Conservation (phyloP, 2,113 vertebrate species). For the human region DNA sequence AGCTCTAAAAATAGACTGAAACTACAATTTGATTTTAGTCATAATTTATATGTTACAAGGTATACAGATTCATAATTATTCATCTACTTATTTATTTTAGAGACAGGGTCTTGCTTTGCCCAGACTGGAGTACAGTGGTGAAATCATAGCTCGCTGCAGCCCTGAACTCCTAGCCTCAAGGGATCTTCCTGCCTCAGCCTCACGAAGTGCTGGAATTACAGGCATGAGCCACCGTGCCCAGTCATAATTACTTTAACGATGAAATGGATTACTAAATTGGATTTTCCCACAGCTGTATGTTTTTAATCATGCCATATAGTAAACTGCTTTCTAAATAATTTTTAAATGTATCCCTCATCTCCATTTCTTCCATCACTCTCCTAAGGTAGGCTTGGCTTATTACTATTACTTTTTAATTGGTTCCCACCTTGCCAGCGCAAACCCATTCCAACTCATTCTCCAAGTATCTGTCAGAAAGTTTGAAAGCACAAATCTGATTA, state of each 20-base stretch:
- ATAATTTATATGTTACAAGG: neutral
- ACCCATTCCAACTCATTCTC: neutral
- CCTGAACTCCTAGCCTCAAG: too few relatives aligned
- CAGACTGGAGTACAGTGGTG: too few relatives aligned
- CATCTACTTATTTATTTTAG: too few relatives aligned
- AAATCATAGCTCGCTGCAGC: too few relatives aligned
- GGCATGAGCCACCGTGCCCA: too few relatives aligned
- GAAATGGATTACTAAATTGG: neutral
- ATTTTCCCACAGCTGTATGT: neutral
- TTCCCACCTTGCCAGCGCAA: neutral
- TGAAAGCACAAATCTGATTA: neutral
- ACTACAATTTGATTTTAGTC: neutral
- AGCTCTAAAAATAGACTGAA: neutral
- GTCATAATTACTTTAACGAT: neutral
- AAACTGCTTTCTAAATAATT: neutral
- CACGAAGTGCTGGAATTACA: too few relatives aligned
- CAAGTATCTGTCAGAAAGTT: neutral
- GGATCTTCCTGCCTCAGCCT: too few relatives aligned
- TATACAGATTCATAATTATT: neutral
- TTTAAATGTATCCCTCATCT: neutral
- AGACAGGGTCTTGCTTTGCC: too few relatives aligned
- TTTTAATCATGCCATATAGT: neutral
- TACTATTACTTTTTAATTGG: neutral
- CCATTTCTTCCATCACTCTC: neutral
- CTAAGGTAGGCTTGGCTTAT: neutral